Evolutionary conservation across 2,113 vertebrate genomes (phyloP).

Genomic region (Salminus brasiliensis): DNA sequence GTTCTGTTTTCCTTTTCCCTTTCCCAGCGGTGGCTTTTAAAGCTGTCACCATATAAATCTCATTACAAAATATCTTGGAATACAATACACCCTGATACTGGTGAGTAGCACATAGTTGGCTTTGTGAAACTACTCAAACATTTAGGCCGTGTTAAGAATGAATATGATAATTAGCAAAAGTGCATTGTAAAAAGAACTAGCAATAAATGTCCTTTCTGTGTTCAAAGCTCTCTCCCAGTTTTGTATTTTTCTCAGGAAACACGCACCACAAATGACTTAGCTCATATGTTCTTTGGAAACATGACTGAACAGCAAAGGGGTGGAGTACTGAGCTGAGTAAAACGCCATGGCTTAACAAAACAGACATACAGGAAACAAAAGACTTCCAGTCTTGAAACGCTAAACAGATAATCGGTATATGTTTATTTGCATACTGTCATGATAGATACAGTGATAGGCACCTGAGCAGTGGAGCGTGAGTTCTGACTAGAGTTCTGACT

Average conservation of each 20-base stretch:
- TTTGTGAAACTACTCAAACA: background rate
- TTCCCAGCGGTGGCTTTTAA: conserved; percentile 14
- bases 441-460: too few species aligned
- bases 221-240: background rate
- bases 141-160: background rate
- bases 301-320: background rate
- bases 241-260: background rate
- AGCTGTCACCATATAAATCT: conserved; percentile 8
- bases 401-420: too few species aligned
- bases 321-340: background rate
- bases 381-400: too few species aligned
- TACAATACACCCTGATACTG: conserved; percentile 17
- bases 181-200: too few species aligned
- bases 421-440: too few species aligned
- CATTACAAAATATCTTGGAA: conserved; percentile 2
- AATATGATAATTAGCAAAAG: background rate
- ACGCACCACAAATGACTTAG: background rate
- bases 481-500: too few species aligned
- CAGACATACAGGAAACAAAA: too few species aligned
- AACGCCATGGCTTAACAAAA: background rate
- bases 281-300: background rate
- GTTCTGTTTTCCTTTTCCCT: conserved; percentile 30
- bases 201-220: too few species aligned
- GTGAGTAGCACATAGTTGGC: background rate
- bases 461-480: too few species aligned